Evolutionary conservation across 2,797 vertebrate genomes (phyloP).

Genomic region (Erithacus rubecula): DNA sequence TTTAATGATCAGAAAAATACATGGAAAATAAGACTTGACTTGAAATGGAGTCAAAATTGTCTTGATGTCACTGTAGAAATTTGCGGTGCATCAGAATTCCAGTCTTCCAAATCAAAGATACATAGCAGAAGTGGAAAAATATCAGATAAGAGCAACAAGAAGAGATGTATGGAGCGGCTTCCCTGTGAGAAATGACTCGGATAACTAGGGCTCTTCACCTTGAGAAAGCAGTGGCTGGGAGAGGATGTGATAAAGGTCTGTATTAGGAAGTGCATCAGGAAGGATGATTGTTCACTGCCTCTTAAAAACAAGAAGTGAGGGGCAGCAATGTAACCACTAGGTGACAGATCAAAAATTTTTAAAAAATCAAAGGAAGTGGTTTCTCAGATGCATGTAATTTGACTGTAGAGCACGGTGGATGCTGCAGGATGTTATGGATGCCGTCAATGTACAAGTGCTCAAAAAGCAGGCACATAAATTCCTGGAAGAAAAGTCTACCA

Average conservation of each 20-base stretch:
- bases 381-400: not conserved
- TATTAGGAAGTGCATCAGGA: slow-evolving; percentile 1
- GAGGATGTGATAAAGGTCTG: slow-evolving; percentile 3
- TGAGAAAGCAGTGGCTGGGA: not conserved
- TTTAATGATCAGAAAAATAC: not conserved
- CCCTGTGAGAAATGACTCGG: not conserved
- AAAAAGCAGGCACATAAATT: not conserved
- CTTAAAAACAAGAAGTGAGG: slow-evolving; percentile 31
- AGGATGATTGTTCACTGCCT: not conserved
- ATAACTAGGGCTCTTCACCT: not conserved
- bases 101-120: not conserved
- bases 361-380: slow-evolving; percentile 50
- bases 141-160: not conserved
- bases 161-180: not conserved
- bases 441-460: not conserved
- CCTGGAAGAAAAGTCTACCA: not conserved
- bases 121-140: not conserved
- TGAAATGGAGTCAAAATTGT: not conserved
- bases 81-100: not conserved
- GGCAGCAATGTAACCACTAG: slow-evolving; percentile 19
- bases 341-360: slow-evolving; percentile 57
- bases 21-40: not conserved
- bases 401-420: not conserved
- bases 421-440: slow-evolving; percentile 10
- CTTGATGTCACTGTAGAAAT: not conserved